Evolutionary conservation across 2,113 vertebrate genomes (phyloP).

Genomic region (Crocuta crocuta): DNA sequence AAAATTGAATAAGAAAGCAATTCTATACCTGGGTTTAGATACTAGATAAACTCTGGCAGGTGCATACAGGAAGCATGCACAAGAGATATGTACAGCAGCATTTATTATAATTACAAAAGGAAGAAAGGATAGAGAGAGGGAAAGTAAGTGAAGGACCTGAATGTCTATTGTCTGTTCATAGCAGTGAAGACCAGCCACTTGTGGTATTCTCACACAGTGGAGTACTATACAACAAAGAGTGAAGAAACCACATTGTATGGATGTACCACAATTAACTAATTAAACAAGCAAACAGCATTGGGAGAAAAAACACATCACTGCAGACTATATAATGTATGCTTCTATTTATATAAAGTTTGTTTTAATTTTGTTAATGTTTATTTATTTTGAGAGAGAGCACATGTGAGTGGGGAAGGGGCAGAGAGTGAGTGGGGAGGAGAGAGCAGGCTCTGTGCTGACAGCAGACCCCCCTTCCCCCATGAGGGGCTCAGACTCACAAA

Average conservation of each 20-base stretch:
- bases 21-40: background rate
- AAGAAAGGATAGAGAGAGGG: background rate
- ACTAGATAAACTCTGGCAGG: background rate
- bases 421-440: no score
- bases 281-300: background rate
- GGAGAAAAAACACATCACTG: background rate
- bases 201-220: background rate
- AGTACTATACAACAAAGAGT: background rate
- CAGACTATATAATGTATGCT: background rate
- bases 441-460: no score
- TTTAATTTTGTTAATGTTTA: no score
- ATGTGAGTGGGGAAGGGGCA: no score
- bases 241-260: background rate
- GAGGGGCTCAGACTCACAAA: no score
- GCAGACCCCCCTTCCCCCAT: no score
- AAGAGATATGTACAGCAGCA: background rate
- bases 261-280: background rate
- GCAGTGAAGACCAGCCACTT: background rate
- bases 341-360: background rate
- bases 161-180: background rate
- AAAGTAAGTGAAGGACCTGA: background rate
- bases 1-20: background rate
- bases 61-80: background rate
- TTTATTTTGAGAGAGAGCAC: no score
- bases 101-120: background rate